Percentiles rank a stretch among this genome's conserved stretches.
phyloP scores from a whole-genome alignment of 2,113 vertebrate genomes.

The Odobenus rosmarus region DNA sequence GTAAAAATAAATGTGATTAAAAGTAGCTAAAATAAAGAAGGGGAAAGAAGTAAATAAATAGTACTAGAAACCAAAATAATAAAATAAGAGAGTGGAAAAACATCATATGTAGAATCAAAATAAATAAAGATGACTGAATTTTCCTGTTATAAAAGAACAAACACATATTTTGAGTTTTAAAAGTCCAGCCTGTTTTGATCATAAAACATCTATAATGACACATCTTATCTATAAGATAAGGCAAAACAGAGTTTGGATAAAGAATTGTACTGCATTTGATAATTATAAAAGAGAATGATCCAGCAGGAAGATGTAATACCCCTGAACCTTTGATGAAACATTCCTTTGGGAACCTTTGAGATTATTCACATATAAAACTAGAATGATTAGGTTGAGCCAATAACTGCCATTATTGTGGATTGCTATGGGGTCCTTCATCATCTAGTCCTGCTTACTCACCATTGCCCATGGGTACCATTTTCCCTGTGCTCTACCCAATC shows the following conservation, averaged over 20 bases:
- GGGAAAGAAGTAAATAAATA: neutral
- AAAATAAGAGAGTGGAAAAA: neutral
- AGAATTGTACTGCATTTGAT: neutral
- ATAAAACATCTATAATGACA: neutral
- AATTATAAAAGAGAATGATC: neutral
- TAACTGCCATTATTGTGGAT: neutral
- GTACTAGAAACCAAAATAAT: neutral
- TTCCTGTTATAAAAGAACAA: neutral
- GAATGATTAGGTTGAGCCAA: neutral
- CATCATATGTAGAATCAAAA: neutral
- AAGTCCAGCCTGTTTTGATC: neutral
- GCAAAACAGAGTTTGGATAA: neutral
- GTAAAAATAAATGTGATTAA: neutral
- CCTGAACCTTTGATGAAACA: neutral
- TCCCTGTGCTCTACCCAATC: neutral
- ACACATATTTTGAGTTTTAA: neutral
- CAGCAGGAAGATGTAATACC: neutral
- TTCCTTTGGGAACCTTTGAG: neutral
- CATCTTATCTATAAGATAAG: too few relatives aligned
- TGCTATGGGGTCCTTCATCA: neutral
- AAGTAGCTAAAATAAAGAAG: neutral
- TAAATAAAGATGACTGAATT: neutral
- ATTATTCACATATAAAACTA: neutral
- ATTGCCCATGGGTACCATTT: accelerated
- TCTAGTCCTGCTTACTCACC: neutral